phyloP scores from a whole-genome alignment of 1,140 invertebrate genomes.

The Zaprionus davidi region DNA sequence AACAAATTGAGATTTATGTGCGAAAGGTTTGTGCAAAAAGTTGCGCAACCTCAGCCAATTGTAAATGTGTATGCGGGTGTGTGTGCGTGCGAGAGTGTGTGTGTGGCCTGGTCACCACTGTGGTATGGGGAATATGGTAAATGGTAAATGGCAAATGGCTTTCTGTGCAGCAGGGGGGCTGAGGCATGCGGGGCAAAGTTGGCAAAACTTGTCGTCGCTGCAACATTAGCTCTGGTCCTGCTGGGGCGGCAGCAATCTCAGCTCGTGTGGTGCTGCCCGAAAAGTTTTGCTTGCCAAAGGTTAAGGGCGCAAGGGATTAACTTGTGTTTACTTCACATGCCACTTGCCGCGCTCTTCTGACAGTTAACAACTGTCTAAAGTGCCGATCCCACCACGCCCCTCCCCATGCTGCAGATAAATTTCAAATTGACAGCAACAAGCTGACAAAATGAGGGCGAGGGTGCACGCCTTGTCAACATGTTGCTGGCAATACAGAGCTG shows the following conservation, averaged over 20 bases:
- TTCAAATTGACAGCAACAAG: slow-evolving; percentile 16
- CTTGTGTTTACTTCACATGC: slow-evolving; percentile 34
- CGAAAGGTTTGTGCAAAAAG: slow-evolving; percentile 64
- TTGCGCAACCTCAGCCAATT: slow-evolving; percentile 79
- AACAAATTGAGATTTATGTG: slow-evolving; percentile 81
- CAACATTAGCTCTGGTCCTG: slow-evolving; percentile 57
- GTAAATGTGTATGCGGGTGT: slow-evolving; percentile 27
- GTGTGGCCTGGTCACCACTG: slow-evolving; percentile 65
- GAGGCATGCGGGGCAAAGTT: slow-evolving; percentile 54
- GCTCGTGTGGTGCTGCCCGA: slow-evolving; percentile 3
- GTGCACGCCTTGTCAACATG: slow-evolving; percentile 11
- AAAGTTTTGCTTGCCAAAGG: slow-evolving; percentile 40
- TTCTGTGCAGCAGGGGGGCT: slow-evolving; percentile 40
- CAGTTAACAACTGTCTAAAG: slow-evolving; percentile 39
- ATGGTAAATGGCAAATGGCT: slow-evolving; percentile 72
- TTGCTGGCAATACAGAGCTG: slow-evolving; percentile 1
- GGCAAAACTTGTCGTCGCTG: slow-evolving; percentile 71
- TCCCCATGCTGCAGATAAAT: background rate
- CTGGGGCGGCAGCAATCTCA: slow-evolving; percentile 31
- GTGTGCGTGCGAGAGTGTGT: slow-evolving; percentile 21
- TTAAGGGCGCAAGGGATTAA: slow-evolving; percentile 37
- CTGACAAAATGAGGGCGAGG: background rate
- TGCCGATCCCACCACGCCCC: background rate
- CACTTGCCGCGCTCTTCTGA: slow-evolving; percentile 23
- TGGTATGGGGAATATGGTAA: slow-evolving; percentile 56